These are phyloP conservation scores for Malurus splendens DNA, from an alignment of 2,797 vertebrate genomes.

Conservation along the genomic window DNA sequence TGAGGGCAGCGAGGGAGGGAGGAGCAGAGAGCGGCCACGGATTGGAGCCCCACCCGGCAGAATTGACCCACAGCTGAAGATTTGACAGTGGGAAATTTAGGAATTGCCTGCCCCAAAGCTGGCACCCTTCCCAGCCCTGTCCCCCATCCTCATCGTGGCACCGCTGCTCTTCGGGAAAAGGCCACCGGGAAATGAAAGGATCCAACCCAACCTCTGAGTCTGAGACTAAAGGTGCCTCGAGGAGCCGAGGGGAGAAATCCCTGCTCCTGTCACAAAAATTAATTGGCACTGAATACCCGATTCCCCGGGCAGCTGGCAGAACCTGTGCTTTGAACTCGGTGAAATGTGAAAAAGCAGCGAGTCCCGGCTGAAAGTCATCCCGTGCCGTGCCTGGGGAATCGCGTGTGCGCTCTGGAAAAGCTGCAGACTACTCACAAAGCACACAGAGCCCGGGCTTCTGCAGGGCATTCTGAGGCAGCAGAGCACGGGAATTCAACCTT, in stretches of 20 bases:
- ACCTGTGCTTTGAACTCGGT: neutral
- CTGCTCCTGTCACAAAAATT: conserved; percentile 25
- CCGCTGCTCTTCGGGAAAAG: neutral
- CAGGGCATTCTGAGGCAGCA: conserved; percentile 18
- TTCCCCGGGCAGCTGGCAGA: conserved; percentile 3
- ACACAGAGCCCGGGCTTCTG: neutral
- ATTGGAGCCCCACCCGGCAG: neutral
- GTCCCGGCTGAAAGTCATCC: neutral
- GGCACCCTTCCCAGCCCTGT: neutral
- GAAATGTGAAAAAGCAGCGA: neutral
- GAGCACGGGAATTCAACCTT: neutral
- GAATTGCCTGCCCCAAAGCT: neutral
- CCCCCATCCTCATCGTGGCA: neutral
- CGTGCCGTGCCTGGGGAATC: neutral
- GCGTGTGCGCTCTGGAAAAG: neutral
- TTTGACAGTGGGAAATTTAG: neutral
- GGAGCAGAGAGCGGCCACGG: neutral
- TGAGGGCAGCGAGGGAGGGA: neutral
- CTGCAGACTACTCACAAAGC: neutral
- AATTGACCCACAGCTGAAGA: neutral
- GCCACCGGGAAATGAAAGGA: neutral
- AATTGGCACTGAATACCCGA: conserved; percentile 40
- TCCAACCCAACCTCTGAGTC: neutral
- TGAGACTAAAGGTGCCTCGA: neutral
- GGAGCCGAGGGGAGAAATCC: neutral